Percentiles rank a stretch among this genome's conserved stretches.
phyloP scores from a whole-genome alignment of 2,797 vertebrate species.

The Zalophus californianus region DNA sequence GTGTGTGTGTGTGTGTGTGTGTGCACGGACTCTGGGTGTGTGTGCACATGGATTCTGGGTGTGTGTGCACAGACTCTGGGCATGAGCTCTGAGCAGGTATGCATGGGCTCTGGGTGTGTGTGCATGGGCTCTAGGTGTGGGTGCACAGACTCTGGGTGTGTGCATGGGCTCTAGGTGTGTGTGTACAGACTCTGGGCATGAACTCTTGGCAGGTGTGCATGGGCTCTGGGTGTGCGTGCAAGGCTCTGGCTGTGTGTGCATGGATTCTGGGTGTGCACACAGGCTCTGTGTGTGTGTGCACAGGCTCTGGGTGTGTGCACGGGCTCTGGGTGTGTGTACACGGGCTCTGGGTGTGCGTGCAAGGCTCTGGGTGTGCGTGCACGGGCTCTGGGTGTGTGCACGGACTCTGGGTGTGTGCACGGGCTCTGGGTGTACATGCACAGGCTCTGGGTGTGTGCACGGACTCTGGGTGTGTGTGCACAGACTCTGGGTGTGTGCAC shows the following conservation, averaged over 20 bases:
- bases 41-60: no score
- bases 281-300: no score
- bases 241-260: no score
- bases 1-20: neutral
- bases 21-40: no score
- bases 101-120: rapidly evolving
- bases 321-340: no score
- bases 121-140: no score
- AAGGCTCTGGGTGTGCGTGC: neutral
- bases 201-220: neutral
- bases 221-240: no score
- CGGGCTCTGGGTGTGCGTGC: neutral
- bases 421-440: neutral
- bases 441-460: neutral
- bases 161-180: neutral
- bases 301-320: no score
- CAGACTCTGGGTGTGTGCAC: rapidly evolving
- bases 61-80: neutral
- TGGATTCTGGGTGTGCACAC: no score
- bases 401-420: neutral
- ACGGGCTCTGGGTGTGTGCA: neutral
- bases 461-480: neutral
- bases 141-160: neutral
- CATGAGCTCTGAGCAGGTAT: neutral
- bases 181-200: neutral